These are phyloP conservation scores for Albula glossodonta DNA, from an alignment of 2,113 vertebrate genomes.

Conservation along the genomic window DNA sequence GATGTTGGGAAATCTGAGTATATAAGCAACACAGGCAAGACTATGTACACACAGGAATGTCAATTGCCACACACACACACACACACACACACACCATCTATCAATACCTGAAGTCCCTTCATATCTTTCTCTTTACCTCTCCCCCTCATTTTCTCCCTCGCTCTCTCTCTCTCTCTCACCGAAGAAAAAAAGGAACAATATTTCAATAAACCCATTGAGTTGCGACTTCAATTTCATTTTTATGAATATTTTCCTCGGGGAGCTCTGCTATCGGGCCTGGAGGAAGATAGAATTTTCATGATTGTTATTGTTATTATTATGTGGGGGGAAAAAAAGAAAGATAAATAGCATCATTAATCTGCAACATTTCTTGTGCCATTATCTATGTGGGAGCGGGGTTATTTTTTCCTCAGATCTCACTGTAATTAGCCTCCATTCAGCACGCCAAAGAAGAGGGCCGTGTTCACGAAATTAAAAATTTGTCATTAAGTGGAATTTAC, in stretches of 20 bases:
- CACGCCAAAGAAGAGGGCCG: conserved; percentile 89
- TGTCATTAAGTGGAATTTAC: conserved; percentile 94
- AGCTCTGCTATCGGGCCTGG: conserved; percentile 78
- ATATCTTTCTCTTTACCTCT: conserved; percentile 41
- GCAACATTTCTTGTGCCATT: conserved; percentile 94
- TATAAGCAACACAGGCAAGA: not conserved
- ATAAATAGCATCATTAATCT: conserved; percentile 99
- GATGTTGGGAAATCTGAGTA: not conserved
- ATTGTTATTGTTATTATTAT: conserved; percentile 31
- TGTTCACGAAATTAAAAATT: conserved; percentile 92
- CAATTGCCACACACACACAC: not conserved
- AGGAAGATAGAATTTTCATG: conserved; percentile 84
- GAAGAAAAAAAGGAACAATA: conserved; percentile 65
- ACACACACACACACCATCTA: not conserved
- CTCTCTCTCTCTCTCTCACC: conserved; percentile 38
- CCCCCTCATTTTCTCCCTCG: not conserved
- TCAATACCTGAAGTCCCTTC: not conserved
- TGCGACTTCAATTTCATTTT: conserved; percentile 98
- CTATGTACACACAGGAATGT: not conserved
- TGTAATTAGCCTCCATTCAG: conserved; percentile 96
- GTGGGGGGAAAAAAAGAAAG: conserved; percentile 69
- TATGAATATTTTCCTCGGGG: conserved; percentile 94
- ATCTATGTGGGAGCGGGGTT: conserved; percentile 97
- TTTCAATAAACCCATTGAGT: conserved; percentile 98
- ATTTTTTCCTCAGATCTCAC: conserved; percentile 88